phyloP scores from a whole-genome alignment of 37 sponge, comb jelly and placozoan species.

The Diacarnus erythraeanus region DNA sequence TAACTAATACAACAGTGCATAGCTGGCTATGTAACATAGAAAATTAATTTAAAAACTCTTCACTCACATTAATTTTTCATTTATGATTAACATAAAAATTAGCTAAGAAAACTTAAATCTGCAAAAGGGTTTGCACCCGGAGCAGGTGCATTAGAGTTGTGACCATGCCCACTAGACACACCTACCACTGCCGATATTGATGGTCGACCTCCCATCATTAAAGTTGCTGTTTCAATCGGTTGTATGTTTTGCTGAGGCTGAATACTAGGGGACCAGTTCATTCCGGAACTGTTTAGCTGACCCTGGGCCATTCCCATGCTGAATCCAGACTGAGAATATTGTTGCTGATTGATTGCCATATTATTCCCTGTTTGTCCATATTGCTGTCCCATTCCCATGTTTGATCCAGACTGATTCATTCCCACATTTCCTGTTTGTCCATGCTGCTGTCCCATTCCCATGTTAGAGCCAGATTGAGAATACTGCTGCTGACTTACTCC shows the following conservation, averaged over 20 bases:
- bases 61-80: too few relatives aligned
- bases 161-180: background rate
- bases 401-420: too few relatives aligned
- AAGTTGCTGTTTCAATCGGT: background rate
- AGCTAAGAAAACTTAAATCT: slow-evolving; percentile 34
- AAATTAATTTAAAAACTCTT: too few relatives aligned
- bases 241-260: background rate
- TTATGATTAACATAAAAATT: background rate
- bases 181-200: background rate
- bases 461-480: background rate
- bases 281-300: background rate
- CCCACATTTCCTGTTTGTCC: too few relatives aligned
- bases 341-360: too few relatives aligned
- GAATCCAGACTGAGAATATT: too few relatives aligned
- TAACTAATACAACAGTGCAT: too few relatives aligned
- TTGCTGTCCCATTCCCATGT: too few relatives aligned
- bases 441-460: too few relatives aligned
- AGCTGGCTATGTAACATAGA: too few relatives aligned
- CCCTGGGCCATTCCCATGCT: slow-evolving; percentile 13
- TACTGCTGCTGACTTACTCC: too few relatives aligned
- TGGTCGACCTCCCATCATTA: background rate
- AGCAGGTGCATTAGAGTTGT: slow-evolving; percentile 4
- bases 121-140: slow-evolving; percentile 59
- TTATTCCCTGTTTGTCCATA: too few relatives aligned
- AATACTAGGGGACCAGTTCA: background rate